Base-by-base conservation (phyloP, 2,888 invertebrate species). In the Dusona sp. region DNA sequence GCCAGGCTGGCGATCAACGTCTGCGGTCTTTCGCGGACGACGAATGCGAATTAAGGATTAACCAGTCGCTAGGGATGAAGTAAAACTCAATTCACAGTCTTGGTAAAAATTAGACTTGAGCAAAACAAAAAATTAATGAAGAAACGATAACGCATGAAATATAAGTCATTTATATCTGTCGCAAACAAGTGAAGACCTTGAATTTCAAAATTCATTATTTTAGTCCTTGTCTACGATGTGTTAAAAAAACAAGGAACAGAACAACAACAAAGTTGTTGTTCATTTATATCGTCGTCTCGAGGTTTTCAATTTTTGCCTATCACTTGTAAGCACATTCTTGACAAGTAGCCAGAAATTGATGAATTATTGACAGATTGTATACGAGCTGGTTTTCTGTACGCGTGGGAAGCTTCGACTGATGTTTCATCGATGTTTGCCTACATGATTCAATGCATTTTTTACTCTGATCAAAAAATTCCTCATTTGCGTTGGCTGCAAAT, bases 41-140 rank as follows among this genome's bases (percentile, higher is more conserved):
- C 45, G 61, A 74, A 48, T 51, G 54, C 68, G 68, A 75, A 82
- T 79, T 64, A 64, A 79, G 68, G 68, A 85, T 85, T 82, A 65
- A 36, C 74, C 0, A 6, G 42, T 4, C 19, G 7, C n/a, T 38
- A 22, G 25, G 54, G 16, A 19, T 22, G 70, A 70, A 33, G 33
- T 19, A 33, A 70, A 25, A 29, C 29, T 48, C 6, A 16, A 38
- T 45, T 45, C 22, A 25, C 6, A 38, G 22, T 68, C 25, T 68
- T 3, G 25, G 29, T 16, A 29, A 25, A 70, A 33, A 33, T 51
- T 51, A 19, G 3, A 65, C n/a, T 19, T 8, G 19, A 1, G 2
- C 29, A 48, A 70, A 48, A n/a, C n/a, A n/a, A 8, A 19, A 9
- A 42, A 19, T 13, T 16, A 25, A 19, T 7, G 54, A 38, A 38